Percentiles rank a stretch among this genome's conserved stretches.
phyloP scores from a whole-genome alignment of 2,113 vertebrate genomes.

The Dipodomys merriami region DNA sequence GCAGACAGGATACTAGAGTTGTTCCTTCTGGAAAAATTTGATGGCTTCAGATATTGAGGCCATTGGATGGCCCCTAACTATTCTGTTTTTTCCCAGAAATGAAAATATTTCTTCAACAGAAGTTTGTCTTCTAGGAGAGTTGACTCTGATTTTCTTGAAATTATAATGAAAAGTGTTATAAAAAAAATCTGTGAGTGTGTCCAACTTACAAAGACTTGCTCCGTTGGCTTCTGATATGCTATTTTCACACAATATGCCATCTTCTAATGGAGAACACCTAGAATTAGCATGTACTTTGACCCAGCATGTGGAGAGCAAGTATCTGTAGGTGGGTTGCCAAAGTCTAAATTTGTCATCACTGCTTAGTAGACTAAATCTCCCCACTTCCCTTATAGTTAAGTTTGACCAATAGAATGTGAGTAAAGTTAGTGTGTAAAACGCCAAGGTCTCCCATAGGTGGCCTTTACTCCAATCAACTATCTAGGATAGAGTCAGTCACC shows the following conservation, averaged over 20 bases:
- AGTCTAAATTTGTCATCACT: not conserved
- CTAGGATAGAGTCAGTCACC: not conserved
- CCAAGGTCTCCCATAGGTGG: not conserved
- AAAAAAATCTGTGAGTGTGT: not conserved
- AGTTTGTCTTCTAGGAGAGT: not conserved
- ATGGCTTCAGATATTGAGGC: not conserved
- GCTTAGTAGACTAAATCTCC: not conserved
- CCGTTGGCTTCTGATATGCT: not conserved
- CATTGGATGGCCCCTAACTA: not conserved
- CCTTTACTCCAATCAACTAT: not conserved
- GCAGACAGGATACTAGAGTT: not conserved
- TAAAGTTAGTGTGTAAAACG: not conserved
- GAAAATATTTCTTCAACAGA: not conserved
- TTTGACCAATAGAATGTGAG: not conserved
- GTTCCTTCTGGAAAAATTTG: not conserved
- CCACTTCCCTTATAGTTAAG: not conserved
- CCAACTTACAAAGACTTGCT: not conserved
- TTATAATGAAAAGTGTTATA: not conserved
- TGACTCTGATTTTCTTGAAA: not conserved
- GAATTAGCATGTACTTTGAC: not conserved
- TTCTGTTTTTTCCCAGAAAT: not conserved
- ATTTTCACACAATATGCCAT: not conserved
- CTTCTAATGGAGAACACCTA: not conserved
- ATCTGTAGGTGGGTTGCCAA: not conserved
- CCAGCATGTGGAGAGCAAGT: not conserved